Conservation (phyloP, 2,888 invertebrate species). For the Polydrusus cervinus region DNA sequence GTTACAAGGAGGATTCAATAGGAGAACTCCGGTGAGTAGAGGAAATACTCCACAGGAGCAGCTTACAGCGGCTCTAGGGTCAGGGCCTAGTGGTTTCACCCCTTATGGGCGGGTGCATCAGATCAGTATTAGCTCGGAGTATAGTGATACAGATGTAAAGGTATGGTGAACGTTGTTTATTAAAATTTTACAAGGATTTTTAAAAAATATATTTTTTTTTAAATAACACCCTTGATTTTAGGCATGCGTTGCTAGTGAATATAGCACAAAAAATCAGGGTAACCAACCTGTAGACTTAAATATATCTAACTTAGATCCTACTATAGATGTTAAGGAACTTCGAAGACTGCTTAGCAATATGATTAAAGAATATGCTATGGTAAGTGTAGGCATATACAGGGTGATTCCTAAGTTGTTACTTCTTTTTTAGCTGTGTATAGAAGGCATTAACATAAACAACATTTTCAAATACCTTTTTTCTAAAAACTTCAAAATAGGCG, state of each 20-base stretch:
- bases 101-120: conserved; percentile 54
- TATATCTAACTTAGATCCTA: conserved; percentile 82
- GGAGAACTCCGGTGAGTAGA: conserved; percentile 56
- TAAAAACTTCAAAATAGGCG: too few species aligned
- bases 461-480: too few species aligned
- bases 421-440: too few species aligned
- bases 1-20: conserved; percentile 39
- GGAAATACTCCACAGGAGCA: conserved; percentile 66
- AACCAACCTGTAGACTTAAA: conserved; percentile 72
- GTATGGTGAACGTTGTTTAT: conserved; percentile 30
- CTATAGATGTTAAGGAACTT: conserved; percentile 79
- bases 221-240: conserved; percentile 16
- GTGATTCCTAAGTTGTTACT: too few species aligned
- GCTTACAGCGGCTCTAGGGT: conserved; percentile 42
- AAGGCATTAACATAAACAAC: too few species aligned
- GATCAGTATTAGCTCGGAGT: conserved; percentile 61
- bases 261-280: conserved; percentile 35
- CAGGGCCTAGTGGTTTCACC: background rate
- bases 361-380: conserved; percentile 79
- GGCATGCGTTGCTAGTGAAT: conserved; percentile 14
- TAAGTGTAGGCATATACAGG: too few species aligned
- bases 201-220: too few species aligned
- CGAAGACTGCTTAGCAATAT: conserved; percentile 77
- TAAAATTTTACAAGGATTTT: background rate
- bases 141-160: conserved; percentile 59